Base-by-base conservation (phyloP, 2,113 vertebrate species). In the Aleadryas rufinucha region DNA sequence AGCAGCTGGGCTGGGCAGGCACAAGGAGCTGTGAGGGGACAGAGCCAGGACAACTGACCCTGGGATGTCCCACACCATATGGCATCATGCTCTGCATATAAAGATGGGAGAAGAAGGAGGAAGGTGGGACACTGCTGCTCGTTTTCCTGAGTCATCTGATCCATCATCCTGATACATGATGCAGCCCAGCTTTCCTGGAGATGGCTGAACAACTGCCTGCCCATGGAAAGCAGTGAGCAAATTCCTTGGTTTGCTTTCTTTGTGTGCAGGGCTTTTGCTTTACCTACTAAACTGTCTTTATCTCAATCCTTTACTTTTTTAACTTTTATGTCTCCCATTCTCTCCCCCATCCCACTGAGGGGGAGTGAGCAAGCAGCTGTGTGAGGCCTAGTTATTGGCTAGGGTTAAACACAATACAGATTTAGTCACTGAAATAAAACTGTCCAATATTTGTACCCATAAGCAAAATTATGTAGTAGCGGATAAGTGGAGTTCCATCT, bases 51-150 rank as follows among this genome's bases (percentile, higher is more conserved):
- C 9, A 68, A 47, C 41, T 61, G 75, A 24, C 4, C 75, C 31
- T 0, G 0, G 31, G 9, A 4, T 54, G 33, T 33, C 27, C 6
- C 45, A 47, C 21, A 31, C n/a, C 28, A 23, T 7, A 4, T 19
- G 33, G 28, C 11, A 10, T 33, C 53, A 9, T 13, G 13, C 19
- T 49, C 16, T 37, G 27, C 33, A 21, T 16, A 7, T 17, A 49
- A 15, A 49, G 31, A 27, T 37, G 41, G 23, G 39, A 6, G 1
- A 49, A 42, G 60, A 33, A 74, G 42, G 22, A 69, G 49, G 49
- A 49, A 42, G 23, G n/a, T 13, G 52, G 10, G 33, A n/a, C 0
- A 0, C 19, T 85, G 41, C 11, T 13, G 8, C 21, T 68, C 33
- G n/a, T 42, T 66, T 42, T 60, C n/a, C 39, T 6, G 16, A 54